phyloP scores from a whole-genome alignment of 2,113 vertebrate genomes.

The Donacobius atricapilla region DNA sequence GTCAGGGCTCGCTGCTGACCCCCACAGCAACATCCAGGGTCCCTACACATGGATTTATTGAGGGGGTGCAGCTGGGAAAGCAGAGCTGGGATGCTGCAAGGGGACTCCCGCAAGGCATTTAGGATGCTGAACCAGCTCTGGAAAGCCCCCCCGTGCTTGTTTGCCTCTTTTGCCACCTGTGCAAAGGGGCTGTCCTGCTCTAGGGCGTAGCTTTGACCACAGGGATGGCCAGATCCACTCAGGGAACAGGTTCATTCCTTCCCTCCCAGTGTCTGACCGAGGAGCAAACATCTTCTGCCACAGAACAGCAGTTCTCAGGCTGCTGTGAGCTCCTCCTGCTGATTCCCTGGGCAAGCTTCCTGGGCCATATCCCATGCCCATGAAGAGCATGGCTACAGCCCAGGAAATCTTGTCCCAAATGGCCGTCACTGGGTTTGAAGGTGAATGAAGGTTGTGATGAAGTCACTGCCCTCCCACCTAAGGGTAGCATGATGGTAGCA shows the following conservation, averaged over 20 bases:
- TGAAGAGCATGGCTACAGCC: neutral
- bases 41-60: neutral
- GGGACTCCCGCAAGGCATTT: neutral
- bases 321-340: neutral
- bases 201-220: neutral
- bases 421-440: neutral
- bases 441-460: neutral
- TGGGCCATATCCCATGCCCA: neutral
- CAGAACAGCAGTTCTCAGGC: neutral
- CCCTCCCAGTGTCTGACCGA: neutral
- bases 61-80: neutral
- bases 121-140: neutral
- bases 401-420: neutral
- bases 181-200: neutral
- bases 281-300: neutral
- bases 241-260: neutral
- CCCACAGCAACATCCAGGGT: fast-evolving
- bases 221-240: no score
- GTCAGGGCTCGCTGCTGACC: neutral
- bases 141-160: neutral
- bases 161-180: neutral
- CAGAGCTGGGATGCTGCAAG: neutral
- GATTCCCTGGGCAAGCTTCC: neutral
- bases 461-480: neutral
- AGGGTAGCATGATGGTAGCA: neutral